Base-by-base conservation (phyloP, 2,888 invertebrate genomes). In the Odontocolon sp. region DNA sequence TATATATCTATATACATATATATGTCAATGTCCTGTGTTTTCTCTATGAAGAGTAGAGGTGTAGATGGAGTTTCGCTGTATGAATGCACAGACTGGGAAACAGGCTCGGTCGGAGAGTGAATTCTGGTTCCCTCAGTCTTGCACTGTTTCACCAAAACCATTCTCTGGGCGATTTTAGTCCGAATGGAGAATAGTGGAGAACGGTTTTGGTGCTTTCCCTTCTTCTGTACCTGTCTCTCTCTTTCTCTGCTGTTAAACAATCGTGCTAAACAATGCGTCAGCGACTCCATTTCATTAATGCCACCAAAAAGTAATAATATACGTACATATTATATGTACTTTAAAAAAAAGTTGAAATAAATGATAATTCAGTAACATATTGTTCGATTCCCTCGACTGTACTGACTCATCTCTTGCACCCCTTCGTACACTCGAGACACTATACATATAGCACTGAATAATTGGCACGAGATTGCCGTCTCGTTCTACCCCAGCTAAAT, bases 401-500 rank as follows among this genome's bases (percentile, higher is more conserved):
- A 9, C 18, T 16, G 18, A 14, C 18, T 8, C 9, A 18, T 18
- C 42, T 42, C 42, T 33, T 33, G 1, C 18, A 16, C 11, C n/a
- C 28, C n/a, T 28, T 16, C 50, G 23, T 14, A 3, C 18, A 9
- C 18, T 45, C 6, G 18, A 18, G 28, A 42, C 26, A 42, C 42
- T 23, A 18, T 9, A 16, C 28, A 16, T 9, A 18, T 9, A 38
- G 21, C 6, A 18, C 28, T 11, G 57, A 57, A 59, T 72, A 73
- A 73, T 67, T 67, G 45, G 52, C 59, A 38, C 45, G 73, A 67
- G 52, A 73, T 67, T 67, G 50, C 59, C 52, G 28, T 28, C 64
- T 47, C 54, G 47, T 50, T 67, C 21, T 4, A 16, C 36, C 42
- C 28, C 42, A n/a, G 14, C 59, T 45, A 73, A 67, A 73, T 67